Percentiles rank a stretch among this genome's conserved stretches.
phyloP scores from a whole-genome alignment of 2,113 vertebrate species.

The Scatophagus argus region DNA sequence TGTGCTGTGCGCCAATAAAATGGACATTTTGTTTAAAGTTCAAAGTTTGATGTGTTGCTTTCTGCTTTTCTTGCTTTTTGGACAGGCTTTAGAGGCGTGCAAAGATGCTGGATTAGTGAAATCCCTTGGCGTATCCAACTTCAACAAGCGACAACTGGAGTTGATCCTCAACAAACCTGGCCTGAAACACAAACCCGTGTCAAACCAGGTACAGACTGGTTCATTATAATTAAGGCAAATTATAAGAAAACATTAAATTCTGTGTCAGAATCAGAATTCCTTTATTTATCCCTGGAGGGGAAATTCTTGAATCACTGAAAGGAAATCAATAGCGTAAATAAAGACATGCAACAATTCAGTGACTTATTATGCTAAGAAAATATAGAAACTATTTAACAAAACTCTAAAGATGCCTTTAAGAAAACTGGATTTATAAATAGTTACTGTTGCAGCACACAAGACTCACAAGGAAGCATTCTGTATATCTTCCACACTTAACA shows the following conservation, averaged over 20 bases:
- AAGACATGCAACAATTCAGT: not conserved
- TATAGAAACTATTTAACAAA: not conserved
- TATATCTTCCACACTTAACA: not conserved
- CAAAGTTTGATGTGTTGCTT: not conserved
- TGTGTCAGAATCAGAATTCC: too few species aligned
- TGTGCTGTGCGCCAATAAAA: not conserved
- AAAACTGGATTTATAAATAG: not conserved
- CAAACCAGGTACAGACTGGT: constrained; percentile 88
- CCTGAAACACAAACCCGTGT: constrained; percentile 92
- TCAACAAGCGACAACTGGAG: constrained; percentile 94
- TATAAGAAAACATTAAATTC: not conserved
- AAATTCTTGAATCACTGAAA: not conserved
- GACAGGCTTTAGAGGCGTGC: constrained; percentile 92
- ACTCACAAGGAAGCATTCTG: not conserved
- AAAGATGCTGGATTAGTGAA: constrained; percentile 94
- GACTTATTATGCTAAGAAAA: not conserved
- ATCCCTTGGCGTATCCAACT: constrained; percentile 94
- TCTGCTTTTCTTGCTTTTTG: not conserved
- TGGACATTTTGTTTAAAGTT: constrained; percentile 5
- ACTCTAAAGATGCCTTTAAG: not conserved
- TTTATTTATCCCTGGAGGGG: too few species aligned
- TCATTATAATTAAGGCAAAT: not conserved
- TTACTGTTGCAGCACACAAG: not conserved
- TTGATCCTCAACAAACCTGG: constrained; percentile 93
- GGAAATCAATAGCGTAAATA: not conserved